Conservation (phyloP, 2,113 vertebrate genomes). For the Chlorodrepanis virens region DNA sequence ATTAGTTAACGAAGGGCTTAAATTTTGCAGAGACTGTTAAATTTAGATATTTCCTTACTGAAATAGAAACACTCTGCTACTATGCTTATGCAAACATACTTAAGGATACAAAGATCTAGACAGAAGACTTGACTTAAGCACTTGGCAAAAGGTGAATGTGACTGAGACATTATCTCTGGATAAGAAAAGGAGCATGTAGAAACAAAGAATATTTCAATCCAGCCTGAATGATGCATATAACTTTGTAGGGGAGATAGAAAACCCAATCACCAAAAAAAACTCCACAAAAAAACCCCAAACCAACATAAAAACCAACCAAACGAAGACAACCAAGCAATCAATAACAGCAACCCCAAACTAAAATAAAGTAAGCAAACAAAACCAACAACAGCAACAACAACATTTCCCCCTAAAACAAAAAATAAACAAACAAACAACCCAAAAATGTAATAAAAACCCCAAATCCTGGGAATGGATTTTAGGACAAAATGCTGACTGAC, state of each 20-base stretch:
- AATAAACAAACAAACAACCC: too few species aligned
- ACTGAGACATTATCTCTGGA: not conserved
- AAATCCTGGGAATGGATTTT: not conserved
- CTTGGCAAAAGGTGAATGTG: not conserved
- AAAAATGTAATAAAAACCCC: not conserved
- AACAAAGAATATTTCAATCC: not conserved
- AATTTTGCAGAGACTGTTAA: not conserved
- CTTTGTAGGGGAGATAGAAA: not conserved
- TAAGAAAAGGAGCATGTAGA: not conserved
- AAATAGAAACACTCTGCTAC: not conserved
- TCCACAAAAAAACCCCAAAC: not conserved
- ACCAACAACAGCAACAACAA: not conserved
- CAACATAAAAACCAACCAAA: not conserved
- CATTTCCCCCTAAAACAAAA: not conserved
- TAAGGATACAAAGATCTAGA: not conserved
- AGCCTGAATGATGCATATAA: not conserved
- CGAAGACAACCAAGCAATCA: not conserved
- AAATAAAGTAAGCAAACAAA: not conserved
- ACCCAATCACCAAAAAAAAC: not conserved
- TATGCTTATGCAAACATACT: not conserved
- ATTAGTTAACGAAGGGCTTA: not conserved
- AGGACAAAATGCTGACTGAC: not conserved
- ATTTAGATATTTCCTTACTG: not conserved
- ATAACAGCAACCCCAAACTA: not conserved
- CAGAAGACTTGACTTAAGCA: not conserved